These are phyloP conservation scores for Neocrepidodera transversa DNA, from an alignment of 2,888 invertebrate genomes.

Conservation along the genomic window DNA sequence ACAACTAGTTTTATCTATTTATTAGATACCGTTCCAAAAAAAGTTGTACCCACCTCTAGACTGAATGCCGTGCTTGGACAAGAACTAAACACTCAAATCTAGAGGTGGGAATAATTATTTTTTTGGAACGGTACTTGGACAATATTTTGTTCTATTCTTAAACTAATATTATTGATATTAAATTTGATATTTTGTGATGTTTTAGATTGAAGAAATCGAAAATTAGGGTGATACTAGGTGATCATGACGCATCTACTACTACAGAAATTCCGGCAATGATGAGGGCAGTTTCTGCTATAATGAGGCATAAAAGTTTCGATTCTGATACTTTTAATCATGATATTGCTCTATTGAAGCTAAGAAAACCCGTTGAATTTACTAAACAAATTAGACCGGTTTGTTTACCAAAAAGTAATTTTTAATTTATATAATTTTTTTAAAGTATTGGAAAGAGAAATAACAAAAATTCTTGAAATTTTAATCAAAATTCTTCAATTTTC, in stretches of 20 bases:
- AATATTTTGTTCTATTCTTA: no score
- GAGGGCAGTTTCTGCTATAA: slow-evolving; percentile 79
- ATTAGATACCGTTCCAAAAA: no score
- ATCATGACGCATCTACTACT: slow-evolving; percentile 83
- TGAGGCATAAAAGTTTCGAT: slow-evolving; percentile 83
- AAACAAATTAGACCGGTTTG: slow-evolving; percentile 81
- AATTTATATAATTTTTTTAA: neutral
- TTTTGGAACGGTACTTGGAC: no score
- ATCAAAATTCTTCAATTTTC: slow-evolving; percentile 2
- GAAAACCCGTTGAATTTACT: slow-evolving; percentile 79
- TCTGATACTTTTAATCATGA: slow-evolving; percentile 87
- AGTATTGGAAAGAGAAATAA: no score
- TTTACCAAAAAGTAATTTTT: slow-evolving; percentile 70
- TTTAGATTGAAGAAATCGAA: slow-evolving; percentile 78
- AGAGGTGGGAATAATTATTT: no score
- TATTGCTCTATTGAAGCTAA: slow-evolving; percentile 77
- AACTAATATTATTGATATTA: no score
- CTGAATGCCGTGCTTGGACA: no score
- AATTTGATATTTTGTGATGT: slow-evolving; percentile 25
- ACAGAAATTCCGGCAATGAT: slow-evolving; percentile 81
- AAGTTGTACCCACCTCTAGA: no score
- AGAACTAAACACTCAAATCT: no score
- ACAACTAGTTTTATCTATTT: no score
- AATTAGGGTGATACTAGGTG: slow-evolving; percentile 82
- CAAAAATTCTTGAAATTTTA: no score